Conservation (phyloP, 2,113 vertebrate genomes). For the Chunga burmeisteri region DNA sequence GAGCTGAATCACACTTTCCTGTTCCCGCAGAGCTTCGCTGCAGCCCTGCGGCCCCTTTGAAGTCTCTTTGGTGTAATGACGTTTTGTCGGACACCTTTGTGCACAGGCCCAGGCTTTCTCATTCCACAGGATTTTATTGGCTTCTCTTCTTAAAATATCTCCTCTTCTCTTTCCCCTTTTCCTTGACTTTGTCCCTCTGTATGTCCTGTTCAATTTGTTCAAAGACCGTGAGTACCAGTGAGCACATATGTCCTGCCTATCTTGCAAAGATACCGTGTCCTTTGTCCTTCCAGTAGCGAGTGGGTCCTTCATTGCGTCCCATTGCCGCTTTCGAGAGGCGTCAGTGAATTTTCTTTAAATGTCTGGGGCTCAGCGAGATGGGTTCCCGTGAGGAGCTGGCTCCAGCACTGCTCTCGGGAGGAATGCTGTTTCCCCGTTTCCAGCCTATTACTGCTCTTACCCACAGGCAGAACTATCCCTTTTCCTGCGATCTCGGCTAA, state of each 20-base stretch:
- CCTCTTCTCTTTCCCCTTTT: background rate
- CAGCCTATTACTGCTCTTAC: accelerated
- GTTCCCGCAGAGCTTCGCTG: background rate
- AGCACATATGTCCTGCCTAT: background rate
- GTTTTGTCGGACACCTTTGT: background rate
- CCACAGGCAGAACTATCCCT: background rate
- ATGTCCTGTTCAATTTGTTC: background rate
- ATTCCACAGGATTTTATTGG: background rate
- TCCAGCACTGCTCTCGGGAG: background rate
- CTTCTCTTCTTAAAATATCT: background rate
- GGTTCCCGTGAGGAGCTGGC: background rate
- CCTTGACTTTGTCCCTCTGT: background rate
- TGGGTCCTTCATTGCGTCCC: background rate
- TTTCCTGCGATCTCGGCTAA: accelerated
- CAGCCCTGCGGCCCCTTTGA: background rate
- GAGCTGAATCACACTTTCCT: background rate
- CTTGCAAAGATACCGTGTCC: background rate
- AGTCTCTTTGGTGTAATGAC: background rate
- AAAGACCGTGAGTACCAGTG: background rate
- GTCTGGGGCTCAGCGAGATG: background rate
- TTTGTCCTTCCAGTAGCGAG: background rate
- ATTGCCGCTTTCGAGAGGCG: background rate
- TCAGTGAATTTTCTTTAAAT: background rate
- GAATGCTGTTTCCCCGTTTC: background rate
- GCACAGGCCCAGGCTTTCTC: background rate